Percentiles rank a stretch among this genome's conserved stretches.
Evolutionary conservation across 2,888 invertebrate genomes (phyloP).

Genomic region (Danaus chrysippus): DNA sequence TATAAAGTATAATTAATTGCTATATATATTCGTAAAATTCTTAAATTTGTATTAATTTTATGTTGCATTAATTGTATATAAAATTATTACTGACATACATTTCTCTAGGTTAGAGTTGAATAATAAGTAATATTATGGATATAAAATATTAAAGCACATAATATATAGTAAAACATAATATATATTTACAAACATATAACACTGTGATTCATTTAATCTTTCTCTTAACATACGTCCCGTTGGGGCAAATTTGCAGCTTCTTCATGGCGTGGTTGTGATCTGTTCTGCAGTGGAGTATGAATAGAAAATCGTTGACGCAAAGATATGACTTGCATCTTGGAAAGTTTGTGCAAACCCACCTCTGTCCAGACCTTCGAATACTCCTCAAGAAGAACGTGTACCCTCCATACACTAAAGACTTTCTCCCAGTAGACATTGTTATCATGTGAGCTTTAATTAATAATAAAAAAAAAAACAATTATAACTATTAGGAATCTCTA

Average conservation of each 20-base stretch:
- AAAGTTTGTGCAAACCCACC: constrained; percentile 41
- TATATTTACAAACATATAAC: not conserved
- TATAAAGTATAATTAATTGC: too few relatives aligned
- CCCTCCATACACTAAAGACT: constrained; percentile 32
- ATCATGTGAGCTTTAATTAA: constrained; percentile 23
- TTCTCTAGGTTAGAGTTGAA: too few relatives aligned
- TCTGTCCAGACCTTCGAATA: constrained; percentile 14
- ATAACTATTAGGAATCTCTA: not conserved
- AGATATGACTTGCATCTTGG: constrained; percentile 39
- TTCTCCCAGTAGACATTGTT: constrained; percentile 30
- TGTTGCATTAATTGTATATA: too few relatives aligned
- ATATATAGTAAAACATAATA: not conserved
- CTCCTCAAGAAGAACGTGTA: constrained; percentile 38
- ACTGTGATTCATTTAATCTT: constrained; percentile 5
- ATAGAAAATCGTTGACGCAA: constrained; percentile 19
- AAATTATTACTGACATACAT: too few relatives aligned
- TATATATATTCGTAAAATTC: too few relatives aligned
- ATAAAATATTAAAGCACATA: not conserved
- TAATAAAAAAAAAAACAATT: constrained; percentile 1
- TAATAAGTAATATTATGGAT: too few relatives aligned
- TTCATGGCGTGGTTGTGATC: constrained; percentile 35
- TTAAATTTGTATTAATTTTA: too few relatives aligned
- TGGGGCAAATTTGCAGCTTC: constrained; percentile 23
- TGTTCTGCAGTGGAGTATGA: constrained; percentile 13
- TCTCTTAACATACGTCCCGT: constrained; percentile 36